Evolutionary conservation across 2,113 vertebrate species (phyloP), one percentile per base, ranked within the genome.

Genomic region (Elaphurus davidianus): DNA sequence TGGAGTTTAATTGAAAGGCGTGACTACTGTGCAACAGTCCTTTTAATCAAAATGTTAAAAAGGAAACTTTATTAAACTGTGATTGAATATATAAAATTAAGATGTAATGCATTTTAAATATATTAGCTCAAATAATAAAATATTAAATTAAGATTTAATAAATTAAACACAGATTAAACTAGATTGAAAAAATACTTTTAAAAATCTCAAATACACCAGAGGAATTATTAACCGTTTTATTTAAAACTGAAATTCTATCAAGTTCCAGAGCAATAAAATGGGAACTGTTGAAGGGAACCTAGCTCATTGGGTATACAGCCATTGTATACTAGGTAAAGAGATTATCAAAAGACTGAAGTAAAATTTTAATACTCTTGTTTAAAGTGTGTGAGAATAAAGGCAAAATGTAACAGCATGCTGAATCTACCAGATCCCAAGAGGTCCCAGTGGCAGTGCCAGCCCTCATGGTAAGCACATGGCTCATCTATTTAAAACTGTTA

Each of bases 61-160:
- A 97, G 85, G 96, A 98, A 98, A 98, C 93, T 98, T 95, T 98
- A 98, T 98, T 98, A 98, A 98, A 96, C 94, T 97, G 87, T 98
- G 97, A 98, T 96, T 98, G 92, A 98, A 98, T 93, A 97, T 98
- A 98, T 98, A 97, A 98, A 98, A 98, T 98, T 98, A 97, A 98
- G 82, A 93, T 97, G 97, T 97, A 98, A 97, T 91, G 95, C 97
- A 97, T 98, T 97, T 98, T 96, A 98, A 98, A 97, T 97, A 97
- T 98, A 97, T 98, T 98, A 98, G 88, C 88, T 97, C 40, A 97
- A 98, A 98, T 98, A 97, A 98, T 98, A 98, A 98, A 97, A 98
- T 98, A 98, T 98, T 98, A 98, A 98, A 98, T 98, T 98, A 98
- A 98, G 93, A 97, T 97, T 98, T 97, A 97, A 97, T 98, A 98